phyloP scores from a whole-genome alignment of 2,113 vertebrate genomes.

The Paramormyrops kingsleyae region DNA sequence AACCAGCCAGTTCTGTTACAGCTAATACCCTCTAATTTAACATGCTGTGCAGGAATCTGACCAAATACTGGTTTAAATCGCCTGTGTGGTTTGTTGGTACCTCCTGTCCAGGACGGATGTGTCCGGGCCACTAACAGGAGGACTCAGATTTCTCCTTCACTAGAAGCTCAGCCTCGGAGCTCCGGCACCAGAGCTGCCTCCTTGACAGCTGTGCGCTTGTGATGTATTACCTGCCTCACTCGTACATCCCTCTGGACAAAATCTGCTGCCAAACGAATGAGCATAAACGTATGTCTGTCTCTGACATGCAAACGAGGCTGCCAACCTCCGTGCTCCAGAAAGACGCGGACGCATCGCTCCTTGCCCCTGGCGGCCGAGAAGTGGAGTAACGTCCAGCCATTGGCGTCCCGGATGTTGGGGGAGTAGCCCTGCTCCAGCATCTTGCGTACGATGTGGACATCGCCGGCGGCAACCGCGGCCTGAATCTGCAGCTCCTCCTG shows the following conservation, averaged over 20 bases:
- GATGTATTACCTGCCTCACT: not conserved
- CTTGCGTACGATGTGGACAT: slow-evolving; percentile 91
- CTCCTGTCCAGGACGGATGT: not conserved
- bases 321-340: slow-evolving; percentile 96
- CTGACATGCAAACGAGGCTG: no score
- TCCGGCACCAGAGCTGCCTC: not conserved
- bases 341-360: slow-evolving; percentile 91
- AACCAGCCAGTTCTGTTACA: not conserved
- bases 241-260: not conserved
- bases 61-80: not conserved
- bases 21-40: not conserved
- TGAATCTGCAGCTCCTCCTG: slow-evolving; percentile 98
- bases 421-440: slow-evolving; percentile 97
- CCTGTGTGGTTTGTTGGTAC: not conserved
- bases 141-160: not conserved
- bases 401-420: slow-evolving; percentile 89
- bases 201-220: not conserved
- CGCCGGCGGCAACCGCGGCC: slow-evolving; percentile 89
- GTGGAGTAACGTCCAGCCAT: slow-evolving; percentile 96
- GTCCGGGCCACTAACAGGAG: not conserved
- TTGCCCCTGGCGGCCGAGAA: slow-evolving; percentile 95
- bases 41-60: not conserved
- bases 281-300: not conserved
- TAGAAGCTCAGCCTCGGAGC: not conserved
- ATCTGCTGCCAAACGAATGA: not conserved